Evolutionary conservation across 1,140 invertebrate species (phyloP).

Genomic region (Pogonomyrmex californicus): DNA sequence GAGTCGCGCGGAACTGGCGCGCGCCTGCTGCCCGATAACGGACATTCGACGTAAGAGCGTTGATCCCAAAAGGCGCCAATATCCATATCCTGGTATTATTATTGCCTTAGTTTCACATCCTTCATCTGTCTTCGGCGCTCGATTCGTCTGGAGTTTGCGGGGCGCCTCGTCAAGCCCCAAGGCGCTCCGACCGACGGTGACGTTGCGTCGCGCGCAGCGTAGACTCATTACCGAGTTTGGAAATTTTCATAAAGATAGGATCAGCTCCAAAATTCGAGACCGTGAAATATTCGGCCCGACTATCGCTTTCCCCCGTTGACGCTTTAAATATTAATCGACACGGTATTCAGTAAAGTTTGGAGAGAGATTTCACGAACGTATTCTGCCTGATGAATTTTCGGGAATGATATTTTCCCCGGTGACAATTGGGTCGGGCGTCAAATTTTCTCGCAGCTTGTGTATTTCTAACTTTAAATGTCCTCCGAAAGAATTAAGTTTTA

Average conservation of each 20-base stretch:
- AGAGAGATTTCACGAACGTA: slow-evolving; percentile 9
- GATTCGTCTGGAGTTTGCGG: background rate
- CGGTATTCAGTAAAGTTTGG: background rate
- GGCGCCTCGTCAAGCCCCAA: background rate
- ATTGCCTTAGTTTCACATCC: slow-evolving; percentile 39
- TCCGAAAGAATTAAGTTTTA: background rate
- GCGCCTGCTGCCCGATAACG: slow-evolving; percentile 47
- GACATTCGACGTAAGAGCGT: slow-evolving; percentile 34
- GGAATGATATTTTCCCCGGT: background rate
- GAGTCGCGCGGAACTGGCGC: slow-evolving; percentile 44
- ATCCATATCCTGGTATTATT: slow-evolving; percentile 28
- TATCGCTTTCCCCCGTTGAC: background rate
- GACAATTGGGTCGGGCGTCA: background rate
- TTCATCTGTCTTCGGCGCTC: background rate
- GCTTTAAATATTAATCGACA: slow-evolving; percentile 48
- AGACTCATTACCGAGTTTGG: background rate
- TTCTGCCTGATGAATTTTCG: slow-evolving; percentile 6
- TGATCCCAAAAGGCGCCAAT: slow-evolving; percentile 3
- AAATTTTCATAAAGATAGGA: slow-evolving; percentile 33
- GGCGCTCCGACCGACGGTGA: slow-evolving; percentile 11
- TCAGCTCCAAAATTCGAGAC: background rate
- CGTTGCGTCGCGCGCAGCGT: background rate
- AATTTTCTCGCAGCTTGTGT: slow-evolving; percentile 36
- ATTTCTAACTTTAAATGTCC: slow-evolving; percentile 21
- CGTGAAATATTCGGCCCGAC: slow-evolving; percentile 3